Evolutionary conservation across 2,113 vertebrate genomes (phyloP).

Genomic region (Psettodes erumei): DNA sequence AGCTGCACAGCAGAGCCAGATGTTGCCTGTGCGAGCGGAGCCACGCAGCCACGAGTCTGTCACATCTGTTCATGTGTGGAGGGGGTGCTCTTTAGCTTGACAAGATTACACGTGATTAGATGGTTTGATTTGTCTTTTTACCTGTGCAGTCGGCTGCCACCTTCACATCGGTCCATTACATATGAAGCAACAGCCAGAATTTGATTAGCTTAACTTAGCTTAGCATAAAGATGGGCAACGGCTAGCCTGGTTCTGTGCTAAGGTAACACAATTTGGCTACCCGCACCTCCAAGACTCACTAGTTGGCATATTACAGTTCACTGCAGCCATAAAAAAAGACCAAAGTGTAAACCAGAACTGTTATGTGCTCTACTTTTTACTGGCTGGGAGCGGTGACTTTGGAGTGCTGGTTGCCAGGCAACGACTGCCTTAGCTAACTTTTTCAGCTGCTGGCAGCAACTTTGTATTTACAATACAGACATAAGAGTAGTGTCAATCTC

Average conservation of each 20-base stretch:
- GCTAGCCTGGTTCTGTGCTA: not conserved
- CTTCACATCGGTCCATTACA: not conserved
- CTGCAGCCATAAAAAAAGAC: too few species aligned
- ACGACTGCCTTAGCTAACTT: not conserved
- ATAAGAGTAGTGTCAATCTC: not conserved
- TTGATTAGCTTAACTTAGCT: too few species aligned
- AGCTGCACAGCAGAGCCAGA: conserved; percentile 32
- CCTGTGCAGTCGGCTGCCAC: not conserved
- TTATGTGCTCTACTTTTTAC: not conserved
- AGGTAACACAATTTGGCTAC: not conserved
- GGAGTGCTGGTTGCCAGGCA: not conserved
- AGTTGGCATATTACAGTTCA: too few species aligned
- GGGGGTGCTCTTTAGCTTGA: not conserved
- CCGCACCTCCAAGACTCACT: not conserved
- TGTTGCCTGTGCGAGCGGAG: not conserved
- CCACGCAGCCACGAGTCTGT: too few species aligned
- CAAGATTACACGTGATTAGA: not conserved
- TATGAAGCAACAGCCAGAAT: not conserved
- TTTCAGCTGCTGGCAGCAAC: not conserved
- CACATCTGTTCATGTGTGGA: not conserved
- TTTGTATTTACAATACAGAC: not conserved
- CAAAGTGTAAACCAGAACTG: too few species aligned
- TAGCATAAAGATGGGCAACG: too few species aligned
- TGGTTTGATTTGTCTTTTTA: not conserved
- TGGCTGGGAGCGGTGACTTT: not conserved